These are phyloP conservation scores for Alviniconcha strummeri DNA, from an alignment of 2,888 invertebrate genomes.

Conservation along the genomic window DNA sequence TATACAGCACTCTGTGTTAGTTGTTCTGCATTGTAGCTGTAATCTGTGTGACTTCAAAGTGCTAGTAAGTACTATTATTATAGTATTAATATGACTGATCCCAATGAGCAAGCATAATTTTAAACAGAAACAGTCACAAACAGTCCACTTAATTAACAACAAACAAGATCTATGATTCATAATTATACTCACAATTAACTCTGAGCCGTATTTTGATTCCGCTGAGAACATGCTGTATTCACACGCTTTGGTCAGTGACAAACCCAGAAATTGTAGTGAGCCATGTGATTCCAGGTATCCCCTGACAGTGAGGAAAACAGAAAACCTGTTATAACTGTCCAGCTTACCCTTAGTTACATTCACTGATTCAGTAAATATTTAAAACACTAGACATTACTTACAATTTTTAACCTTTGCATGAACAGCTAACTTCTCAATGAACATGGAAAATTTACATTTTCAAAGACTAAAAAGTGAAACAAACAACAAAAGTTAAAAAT, in stretches of 20 bases:
- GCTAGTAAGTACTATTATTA: too few species aligned
- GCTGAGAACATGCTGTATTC: slow-evolving; percentile 75
- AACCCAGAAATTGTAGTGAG: slow-evolving; percentile 77
- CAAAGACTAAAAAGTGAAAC: not conserved
- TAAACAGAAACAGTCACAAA: too few species aligned
- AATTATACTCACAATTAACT: slow-evolving; percentile 47
- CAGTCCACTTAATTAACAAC: too few species aligned
- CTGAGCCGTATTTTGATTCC: slow-evolving; percentile 41
- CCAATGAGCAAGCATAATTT: too few species aligned
- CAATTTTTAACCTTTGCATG: not conserved
- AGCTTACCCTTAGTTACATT: too few species aligned
- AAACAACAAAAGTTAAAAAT: not conserved
- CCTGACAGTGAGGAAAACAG: slow-evolving; percentile 51
- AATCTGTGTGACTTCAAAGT: too few species aligned
- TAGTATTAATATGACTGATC: too few species aligned
- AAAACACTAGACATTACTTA: not conserved
- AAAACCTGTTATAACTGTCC: too few species aligned
- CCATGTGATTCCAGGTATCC: slow-evolving; percentile 73
- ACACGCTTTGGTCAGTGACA: slow-evolving; percentile 77
- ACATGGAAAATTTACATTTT: not conserved
- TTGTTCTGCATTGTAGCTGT: too few species aligned
- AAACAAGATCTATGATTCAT: not conserved
- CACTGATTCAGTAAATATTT: too few species aligned
- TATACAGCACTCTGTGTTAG: too few species aligned
- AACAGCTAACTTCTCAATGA: not conserved